Evolutionary conservation across 2,888 invertebrate genomes (phyloP).

Genomic region (Matsumyia berberina): DNA sequence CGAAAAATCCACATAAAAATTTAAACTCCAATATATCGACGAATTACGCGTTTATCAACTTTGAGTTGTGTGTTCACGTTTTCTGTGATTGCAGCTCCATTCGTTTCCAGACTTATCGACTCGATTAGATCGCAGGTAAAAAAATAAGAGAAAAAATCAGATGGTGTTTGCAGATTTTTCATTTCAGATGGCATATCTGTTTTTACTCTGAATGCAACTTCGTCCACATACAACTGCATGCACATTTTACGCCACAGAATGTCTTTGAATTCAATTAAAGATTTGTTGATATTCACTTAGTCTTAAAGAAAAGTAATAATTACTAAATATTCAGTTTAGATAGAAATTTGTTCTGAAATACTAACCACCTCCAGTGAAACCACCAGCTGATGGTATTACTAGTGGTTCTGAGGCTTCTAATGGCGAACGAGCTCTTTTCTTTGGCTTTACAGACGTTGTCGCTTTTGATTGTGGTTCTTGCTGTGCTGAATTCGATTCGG

Average conservation of each 20-base stretch:
- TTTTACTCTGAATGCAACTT: slow-evolving; percentile 39
- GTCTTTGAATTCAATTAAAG: slow-evolving; percentile 31
- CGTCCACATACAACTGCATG: slow-evolving; percentile 19
- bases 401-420: slow-evolving; percentile 18
- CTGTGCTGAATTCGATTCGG: too few species aligned
- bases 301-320: slow-evolving; percentile 23
- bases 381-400: slow-evolving; percentile 36
- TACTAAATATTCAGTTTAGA: slow-evolving; percentile 12
- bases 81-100: slow-evolving; percentile 43
- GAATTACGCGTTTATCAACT: slow-evolving; percentile 41
- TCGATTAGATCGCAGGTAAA: slow-evolving; percentile 8
- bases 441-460: slow-evolving; percentile 28
- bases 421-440: slow-evolving; percentile 12
- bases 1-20: slow-evolving; percentile 56
- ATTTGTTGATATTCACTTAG: slow-evolving; percentile 41
- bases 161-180: slow-evolving; percentile 41
- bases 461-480: slow-evolving; percentile 13
- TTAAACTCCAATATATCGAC: slow-evolving; percentile 51
- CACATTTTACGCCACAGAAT: slow-evolving; percentile 42
- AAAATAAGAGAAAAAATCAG: slow-evolving; percentile 11
- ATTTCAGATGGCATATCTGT: slow-evolving; percentile 34
- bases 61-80: slow-evolving; percentile 46
- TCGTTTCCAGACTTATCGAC: slow-evolving; percentile 7
- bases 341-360: slow-evolving; percentile 16
- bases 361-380: slow-evolving; percentile 29